These are phyloP conservation scores for Ateles fusciceps DNA, from an alignment of 2,797 vertebrate species.

Conservation along the genomic window DNA sequence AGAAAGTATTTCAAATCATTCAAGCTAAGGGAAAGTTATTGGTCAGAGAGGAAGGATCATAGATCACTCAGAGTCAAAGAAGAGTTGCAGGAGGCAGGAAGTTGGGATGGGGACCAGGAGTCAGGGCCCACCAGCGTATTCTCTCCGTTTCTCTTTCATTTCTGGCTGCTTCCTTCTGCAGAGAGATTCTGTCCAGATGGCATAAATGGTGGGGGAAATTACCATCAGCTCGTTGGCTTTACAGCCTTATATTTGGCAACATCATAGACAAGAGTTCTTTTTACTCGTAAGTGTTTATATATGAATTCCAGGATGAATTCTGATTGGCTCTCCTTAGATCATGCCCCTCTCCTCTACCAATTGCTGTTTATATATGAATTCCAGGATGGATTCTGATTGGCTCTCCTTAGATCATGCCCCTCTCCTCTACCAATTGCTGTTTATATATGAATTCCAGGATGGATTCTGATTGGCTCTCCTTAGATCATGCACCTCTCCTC, in stretches of 20 bases:
- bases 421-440: background rate
- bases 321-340: background rate
- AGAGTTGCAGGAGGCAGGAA: too few species aligned
- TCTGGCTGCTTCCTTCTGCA: background rate
- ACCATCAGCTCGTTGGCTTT: background rate
- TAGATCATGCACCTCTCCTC: too few species aligned
- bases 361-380: background rate
- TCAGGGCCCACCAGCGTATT: fast-evolving
- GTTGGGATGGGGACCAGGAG: background rate
- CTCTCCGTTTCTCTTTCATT: background rate
- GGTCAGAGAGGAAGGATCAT: background rate
- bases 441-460: too few species aligned
- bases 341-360: background rate
- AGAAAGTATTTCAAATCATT: background rate
- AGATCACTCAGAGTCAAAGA: background rate
- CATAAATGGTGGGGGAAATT: background rate
- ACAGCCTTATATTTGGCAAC: background rate
- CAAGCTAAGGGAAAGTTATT: background rate
- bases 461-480: too few species aligned
- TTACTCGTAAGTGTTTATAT: background rate
- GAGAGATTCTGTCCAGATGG: background rate
- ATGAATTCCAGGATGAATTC: background rate
- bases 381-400: background rate
- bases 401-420: background rate
- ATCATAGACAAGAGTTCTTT: background rate